Conservation (phyloP, 2,113 vertebrate species). For the Cololabis saira region DNA sequence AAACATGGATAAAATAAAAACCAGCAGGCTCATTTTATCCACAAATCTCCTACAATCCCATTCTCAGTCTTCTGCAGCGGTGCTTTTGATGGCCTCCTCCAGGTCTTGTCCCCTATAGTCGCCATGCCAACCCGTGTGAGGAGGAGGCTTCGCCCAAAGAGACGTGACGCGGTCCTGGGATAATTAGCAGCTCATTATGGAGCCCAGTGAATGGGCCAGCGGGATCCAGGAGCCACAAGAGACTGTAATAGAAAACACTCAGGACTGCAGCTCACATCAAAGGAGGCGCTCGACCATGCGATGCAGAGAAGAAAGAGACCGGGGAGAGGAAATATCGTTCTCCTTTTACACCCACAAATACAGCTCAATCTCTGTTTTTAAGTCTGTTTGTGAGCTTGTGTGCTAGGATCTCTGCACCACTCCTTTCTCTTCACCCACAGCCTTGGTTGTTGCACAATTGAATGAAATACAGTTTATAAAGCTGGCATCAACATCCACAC, state of each 20-base stretch:
- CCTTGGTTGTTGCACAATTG: slow-evolving; percentile 51
- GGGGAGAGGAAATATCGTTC: slow-evolving; percentile 42
- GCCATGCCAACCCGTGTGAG: slow-evolving; percentile 77
- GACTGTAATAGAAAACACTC: slow-evolving; percentile 49
- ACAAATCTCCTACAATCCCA: background rate
- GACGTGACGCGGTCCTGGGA: slow-evolving; percentile 71
- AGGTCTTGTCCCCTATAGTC: slow-evolving; percentile 58
- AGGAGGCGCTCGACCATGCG: slow-evolving; percentile 36
- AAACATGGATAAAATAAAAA: background rate
- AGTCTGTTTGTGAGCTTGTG: slow-evolving; percentile 23
- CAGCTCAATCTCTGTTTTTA: slow-evolving; percentile 63
- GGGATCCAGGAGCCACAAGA: slow-evolving; percentile 46
- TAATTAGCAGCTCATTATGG: slow-evolving; percentile 77
- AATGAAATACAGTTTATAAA: slow-evolving; percentile 37
- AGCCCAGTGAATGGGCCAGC: slow-evolving; percentile 60
- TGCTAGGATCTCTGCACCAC: slow-evolving; percentile 41
- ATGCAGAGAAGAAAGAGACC: slow-evolving; percentile 33
- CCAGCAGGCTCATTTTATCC: slow-evolving; percentile 10
- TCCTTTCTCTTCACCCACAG: slow-evolving; percentile 31
- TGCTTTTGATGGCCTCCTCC: slow-evolving; percentile 56
- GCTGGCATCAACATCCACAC: no score
- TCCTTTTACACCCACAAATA: slow-evolving; percentile 66
- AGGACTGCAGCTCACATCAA: slow-evolving; percentile 62
- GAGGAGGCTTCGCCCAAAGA: slow-evolving; percentile 61
- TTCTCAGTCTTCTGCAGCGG: slow-evolving; percentile 22